Evolutionary conservation across 1,140 invertebrate genomes (phyloP).

Genomic region (Neodiprion pinetum): DNA sequence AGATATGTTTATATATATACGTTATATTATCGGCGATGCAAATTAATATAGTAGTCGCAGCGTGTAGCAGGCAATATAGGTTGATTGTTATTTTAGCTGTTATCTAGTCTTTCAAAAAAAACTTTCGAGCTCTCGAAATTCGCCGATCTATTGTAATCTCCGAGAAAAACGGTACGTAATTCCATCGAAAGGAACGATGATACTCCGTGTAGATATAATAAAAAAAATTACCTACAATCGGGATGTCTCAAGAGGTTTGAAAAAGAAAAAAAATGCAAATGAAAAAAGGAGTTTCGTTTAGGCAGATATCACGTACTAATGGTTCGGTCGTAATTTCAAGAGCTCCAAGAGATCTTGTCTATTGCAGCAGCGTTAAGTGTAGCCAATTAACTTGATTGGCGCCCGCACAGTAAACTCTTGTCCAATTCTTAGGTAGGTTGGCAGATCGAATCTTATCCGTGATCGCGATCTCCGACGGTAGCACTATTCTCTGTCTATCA

Average conservation of each 20-base stretch:
- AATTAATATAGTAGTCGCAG: conserved; percentile 35
- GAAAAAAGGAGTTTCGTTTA: conserved; percentile 17
- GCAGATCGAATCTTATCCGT: conserved; percentile 31
- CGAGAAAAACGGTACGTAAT: background rate
- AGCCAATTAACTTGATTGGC: conserved; percentile 56
- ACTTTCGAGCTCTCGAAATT: conserved; percentile 34
- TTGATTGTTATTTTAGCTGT: conserved; percentile 24
- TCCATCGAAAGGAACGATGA: too few relatives aligned
- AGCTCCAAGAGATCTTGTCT: background rate
- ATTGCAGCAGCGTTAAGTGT: conserved; percentile 39
- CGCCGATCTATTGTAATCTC: background rate
- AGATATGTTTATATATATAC: background rate
- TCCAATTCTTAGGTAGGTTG: conserved; percentile 59
- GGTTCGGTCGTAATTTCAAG: background rate
- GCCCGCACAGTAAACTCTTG: conserved; percentile 62
- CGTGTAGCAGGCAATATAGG: conserved; percentile 48
- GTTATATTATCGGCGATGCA: conserved; percentile 9
- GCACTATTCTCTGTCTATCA: conserved; percentile 50
- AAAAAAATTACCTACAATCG: conserved; percentile 16
- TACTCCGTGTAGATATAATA: background rate
- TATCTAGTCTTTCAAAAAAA: conserved; percentile 29
- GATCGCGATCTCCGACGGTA: conserved; percentile 44
- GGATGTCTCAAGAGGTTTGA: conserved; percentile 12
- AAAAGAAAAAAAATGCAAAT: conserved; percentile 16
- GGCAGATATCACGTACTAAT: background rate